Conservation (phyloP, 2,113 vertebrate species). For the Erythrocercus mccallii region DNA sequence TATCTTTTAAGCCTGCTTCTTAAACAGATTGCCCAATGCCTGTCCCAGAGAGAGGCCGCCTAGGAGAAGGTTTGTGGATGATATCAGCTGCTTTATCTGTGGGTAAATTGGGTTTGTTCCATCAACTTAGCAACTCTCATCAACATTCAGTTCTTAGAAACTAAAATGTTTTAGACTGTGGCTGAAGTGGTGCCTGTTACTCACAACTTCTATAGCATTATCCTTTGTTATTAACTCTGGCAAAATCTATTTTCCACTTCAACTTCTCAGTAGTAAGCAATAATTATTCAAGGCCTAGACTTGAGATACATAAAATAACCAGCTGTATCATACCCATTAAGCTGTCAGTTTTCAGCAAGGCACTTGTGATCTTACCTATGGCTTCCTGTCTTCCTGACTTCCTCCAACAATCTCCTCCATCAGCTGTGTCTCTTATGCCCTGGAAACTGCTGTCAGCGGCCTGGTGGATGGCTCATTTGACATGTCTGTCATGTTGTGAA, state of each 20-base stretch:
- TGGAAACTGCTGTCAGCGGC: conserved; percentile 7
- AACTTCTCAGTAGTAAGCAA: neutral
- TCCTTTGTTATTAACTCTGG: neutral
- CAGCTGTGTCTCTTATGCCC: neutral
- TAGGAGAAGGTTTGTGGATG: neutral
- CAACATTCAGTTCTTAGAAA: neutral
- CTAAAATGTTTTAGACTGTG: neutral
- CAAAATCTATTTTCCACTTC: conserved; percentile 1
- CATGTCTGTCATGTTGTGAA: conserved; percentile 4
- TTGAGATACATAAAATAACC: neutral
- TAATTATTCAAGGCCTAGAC: conserved; percentile 23
- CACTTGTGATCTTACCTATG: neutral
- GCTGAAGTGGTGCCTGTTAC: neutral
- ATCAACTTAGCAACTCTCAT: neutral
- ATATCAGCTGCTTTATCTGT: neutral
- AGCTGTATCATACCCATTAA: conserved; percentile 8
- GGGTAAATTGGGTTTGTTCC: neutral
- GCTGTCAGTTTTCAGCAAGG: conserved; percentile 33
- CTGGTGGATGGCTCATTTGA: conserved; percentile 15
- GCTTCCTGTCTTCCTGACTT: conserved; percentile 7
- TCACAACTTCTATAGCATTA: neutral
- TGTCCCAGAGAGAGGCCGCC: neutral
- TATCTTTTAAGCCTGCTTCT: neutral
- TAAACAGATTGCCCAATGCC: neutral
- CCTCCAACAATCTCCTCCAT: conserved; percentile 3